Conservation (phyloP, 1,140 invertebrate genomes). For the Tribolium madens region DNA sequence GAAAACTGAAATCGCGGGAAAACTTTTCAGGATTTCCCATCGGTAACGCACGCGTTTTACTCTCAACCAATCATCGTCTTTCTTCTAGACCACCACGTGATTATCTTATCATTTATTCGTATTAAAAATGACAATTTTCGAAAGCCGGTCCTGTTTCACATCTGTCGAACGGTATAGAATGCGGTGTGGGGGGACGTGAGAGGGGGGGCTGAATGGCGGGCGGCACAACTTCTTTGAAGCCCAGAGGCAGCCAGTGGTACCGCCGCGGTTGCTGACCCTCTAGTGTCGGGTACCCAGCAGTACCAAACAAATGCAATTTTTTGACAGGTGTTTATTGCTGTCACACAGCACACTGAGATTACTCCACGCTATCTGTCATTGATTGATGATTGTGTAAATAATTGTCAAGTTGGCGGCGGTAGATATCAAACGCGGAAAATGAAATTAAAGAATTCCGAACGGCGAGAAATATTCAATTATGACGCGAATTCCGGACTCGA, state of each 20-base stretch:
- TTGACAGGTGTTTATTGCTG: not conserved
- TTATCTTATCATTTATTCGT: no score
- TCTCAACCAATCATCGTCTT: not conserved
- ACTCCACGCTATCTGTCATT: not conserved
- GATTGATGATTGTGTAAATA: not conserved
- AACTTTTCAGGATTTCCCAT: not conserved
- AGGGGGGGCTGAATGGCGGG: constrained; percentile 50
- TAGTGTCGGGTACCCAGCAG: constrained; percentile 42
- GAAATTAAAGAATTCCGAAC: no score
- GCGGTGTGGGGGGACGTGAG: constrained; percentile 8
- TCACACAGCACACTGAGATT: not conserved
- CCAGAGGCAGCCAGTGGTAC: constrained; percentile 54
- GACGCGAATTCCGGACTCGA: no score
- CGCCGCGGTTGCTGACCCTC: constrained; percentile 58
- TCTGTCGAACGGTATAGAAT: constrained; percentile 33
- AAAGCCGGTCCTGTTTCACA: constrained; percentile 28
- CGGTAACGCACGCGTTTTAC: not conserved
- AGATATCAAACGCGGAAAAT: not conserved
- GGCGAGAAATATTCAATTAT: not conserved
- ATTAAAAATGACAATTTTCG: no score
- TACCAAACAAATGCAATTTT: constrained; percentile 27
- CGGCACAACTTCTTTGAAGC: constrained; percentile 58
- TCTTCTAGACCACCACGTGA: no score
- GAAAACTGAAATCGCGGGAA: constrained; percentile 2
- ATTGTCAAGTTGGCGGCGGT: not conserved